A percentile compares a stretch with the other conserved stretches of the same genome.
Evolutionary conservation across 2,797 vertebrate species (phyloP).

Genomic region (Poecilia gillii): DNA sequence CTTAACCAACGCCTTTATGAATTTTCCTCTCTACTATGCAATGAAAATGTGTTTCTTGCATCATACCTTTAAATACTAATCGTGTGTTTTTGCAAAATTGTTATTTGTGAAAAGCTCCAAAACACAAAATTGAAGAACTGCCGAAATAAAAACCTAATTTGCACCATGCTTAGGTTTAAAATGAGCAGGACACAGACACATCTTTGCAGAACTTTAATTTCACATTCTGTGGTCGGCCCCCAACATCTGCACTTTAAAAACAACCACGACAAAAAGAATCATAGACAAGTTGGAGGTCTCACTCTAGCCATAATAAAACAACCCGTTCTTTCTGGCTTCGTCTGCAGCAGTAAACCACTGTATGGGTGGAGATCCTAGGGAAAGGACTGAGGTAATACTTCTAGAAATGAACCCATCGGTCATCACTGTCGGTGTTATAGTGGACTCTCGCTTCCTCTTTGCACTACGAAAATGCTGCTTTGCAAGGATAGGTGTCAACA

Average conservation of each 20-base stretch:
- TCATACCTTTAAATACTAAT: not conserved
- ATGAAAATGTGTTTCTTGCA: not conserved
- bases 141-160: not conserved
- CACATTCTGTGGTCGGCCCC: slow-evolving; percentile 31
- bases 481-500: slow-evolving; percentile 88
- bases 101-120: not conserved
- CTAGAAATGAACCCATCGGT: slow-evolving; percentile 18
- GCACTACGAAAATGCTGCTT: slow-evolving; percentile 87
- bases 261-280: not conserved
- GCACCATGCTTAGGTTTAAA: not conserved
- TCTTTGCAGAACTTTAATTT: slow-evolving; percentile 9
- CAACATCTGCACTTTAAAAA: not conserved
- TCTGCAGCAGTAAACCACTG: slow-evolving; percentile 15
- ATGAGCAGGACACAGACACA: slow-evolving; percentile 1
- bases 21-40: not conserved
- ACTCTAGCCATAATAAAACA: not conserved
- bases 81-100: not conserved
- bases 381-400: slow-evolving; percentile 65
- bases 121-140: not conserved
- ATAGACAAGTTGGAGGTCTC: not conserved
- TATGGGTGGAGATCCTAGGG: slow-evolving; percentile 32
- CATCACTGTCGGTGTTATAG: slow-evolving; percentile 9
- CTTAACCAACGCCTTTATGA: not conserved
- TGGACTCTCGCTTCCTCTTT: slow-evolving; percentile 3
- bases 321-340: slow-evolving; percentile 7